phyloP scores from a whole-genome alignment of 2,113 vertebrate species.

The cat (Felis catus) region DNA sequence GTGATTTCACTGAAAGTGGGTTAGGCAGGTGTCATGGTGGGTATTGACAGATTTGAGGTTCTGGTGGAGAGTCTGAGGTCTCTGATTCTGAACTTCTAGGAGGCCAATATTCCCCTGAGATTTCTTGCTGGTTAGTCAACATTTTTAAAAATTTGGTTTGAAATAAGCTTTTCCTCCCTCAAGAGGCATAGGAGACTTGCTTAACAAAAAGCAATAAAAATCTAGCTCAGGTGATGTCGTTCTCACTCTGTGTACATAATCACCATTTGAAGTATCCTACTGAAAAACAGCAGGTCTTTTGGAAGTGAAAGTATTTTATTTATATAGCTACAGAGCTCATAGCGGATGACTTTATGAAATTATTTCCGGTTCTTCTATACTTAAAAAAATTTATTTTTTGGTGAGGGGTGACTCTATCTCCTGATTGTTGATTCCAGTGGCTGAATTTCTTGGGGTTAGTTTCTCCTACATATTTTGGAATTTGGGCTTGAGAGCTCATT shows the following conservation, averaged over 20 bases:
- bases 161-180: not conserved
- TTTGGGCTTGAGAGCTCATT: not conserved
- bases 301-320: constrained; percentile 3
- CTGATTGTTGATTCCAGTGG: not conserved
- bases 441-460: not conserved
- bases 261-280: not conserved
- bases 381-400: not conserved
- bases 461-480: not conserved
- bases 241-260: not conserved
- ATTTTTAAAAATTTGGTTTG: not conserved
- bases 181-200: not conserved
- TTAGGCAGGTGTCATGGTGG: not conserved
- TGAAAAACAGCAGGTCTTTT: not conserved
- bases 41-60: not conserved
- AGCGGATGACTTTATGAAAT: not conserved
- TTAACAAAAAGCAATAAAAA: not conserved
- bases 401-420: not conserved
- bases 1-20: not conserved
- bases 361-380: not conserved
- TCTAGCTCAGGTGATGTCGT: not conserved
- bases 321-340: not conserved
- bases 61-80: not conserved
- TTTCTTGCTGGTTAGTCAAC: not conserved
- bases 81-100: not conserved
- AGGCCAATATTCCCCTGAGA: not conserved